Evolutionary conservation across 2,888 invertebrate species (phyloP).

Genomic region (Petrolisthes cinctipes): DNA sequence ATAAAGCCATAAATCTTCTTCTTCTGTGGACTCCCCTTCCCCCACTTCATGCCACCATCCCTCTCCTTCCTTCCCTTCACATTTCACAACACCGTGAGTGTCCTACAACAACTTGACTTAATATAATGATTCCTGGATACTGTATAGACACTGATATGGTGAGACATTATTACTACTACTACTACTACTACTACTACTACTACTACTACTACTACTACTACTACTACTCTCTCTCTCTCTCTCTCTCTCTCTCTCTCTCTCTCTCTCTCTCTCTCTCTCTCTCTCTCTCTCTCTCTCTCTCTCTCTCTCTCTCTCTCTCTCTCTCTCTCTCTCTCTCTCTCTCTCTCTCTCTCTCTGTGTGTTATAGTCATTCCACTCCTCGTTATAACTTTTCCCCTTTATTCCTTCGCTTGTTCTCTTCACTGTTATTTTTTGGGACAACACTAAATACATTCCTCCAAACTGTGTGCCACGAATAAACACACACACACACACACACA

Average conservation of each 20-base stretch:
- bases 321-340: slow-evolving; percentile 7
- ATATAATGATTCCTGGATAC: too few species aligned
- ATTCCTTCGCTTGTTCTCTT: neutral
- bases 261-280: slow-evolving; percentile 7
- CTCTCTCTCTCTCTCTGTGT: slow-evolving; percentile 7
- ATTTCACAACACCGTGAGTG: too few species aligned
- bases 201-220: slow-evolving; percentile 6
- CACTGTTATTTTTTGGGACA: neutral
- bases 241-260: slow-evolving; percentile 7
- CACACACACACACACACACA: too few species aligned
- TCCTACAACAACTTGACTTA: too few species aligned
- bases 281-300: slow-evolving; percentile 7
- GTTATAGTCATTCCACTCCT: too few species aligned
- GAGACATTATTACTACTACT: too few species aligned
- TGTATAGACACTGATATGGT: too few species aligned
- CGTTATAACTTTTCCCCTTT: neutral
- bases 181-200: too few species aligned
- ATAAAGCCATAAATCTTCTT: too few species aligned
- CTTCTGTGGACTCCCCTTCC: neutral
- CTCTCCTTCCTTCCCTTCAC: too few species aligned
- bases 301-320: slow-evolving; percentile 7
- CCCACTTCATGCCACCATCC: neutral
- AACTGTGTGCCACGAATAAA: too few species aligned
- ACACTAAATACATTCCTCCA: too few species aligned
- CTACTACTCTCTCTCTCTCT: slow-evolving; percentile 4